These are phyloP conservation scores for Haemorhous mexicanus DNA, from an alignment of 2,113 vertebrate genomes.

Conservation along the genomic window DNA sequence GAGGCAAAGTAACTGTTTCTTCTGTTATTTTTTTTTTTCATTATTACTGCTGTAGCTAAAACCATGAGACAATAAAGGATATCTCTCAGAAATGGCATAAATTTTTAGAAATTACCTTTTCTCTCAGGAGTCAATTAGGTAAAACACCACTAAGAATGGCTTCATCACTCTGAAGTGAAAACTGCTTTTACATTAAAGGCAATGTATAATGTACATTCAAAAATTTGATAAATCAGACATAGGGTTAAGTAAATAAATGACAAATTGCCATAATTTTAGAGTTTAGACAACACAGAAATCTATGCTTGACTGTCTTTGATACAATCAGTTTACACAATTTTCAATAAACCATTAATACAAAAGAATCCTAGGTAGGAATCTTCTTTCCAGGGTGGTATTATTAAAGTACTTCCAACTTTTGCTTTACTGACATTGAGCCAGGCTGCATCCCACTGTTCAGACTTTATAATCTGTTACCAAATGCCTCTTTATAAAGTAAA, in stretches of 20 bases:
- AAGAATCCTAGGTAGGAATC: not conserved
- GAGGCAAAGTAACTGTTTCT: not conserved
- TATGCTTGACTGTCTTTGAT: not conserved
- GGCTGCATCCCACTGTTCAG: not conserved
- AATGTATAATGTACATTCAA: not conserved
- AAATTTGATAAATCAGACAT: not conserved
- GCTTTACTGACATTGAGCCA: not conserved
- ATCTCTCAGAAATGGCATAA: not conserved
- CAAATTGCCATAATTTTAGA: not conserved
- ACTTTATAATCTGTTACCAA: not conserved
- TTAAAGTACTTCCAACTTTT: not conserved
- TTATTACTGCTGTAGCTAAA: not conserved
- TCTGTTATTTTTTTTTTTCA: not conserved
- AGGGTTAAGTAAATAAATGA: not conserved
- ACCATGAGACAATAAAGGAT: not conserved
- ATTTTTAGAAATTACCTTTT: not conserved
- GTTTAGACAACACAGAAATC: not conserved
- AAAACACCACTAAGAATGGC: not conserved
- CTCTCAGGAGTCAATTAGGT: not conserved
- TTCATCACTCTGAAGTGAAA: not conserved
- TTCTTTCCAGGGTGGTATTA: not conserved
- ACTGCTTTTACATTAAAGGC: not conserved
- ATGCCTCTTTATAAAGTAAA: not conserved
- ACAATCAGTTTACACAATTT: not conserved
- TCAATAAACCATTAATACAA: constrained; percentile 10